phyloP scores from a whole-genome alignment of 2,113 vertebrate species.

The Ia io region DNA sequence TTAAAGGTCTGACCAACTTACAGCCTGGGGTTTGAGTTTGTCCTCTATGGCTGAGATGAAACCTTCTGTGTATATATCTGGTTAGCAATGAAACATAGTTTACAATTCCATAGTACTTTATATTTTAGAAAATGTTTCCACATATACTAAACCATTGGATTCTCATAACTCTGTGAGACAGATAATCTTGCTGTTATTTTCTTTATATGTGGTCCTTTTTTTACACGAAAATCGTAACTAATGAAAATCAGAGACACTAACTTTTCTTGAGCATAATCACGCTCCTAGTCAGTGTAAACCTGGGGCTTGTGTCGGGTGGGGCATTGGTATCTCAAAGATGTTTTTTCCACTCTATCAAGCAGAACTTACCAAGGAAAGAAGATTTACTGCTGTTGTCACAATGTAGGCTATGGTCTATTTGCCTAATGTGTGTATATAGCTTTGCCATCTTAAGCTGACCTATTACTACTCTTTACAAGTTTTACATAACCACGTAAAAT shows the following conservation, averaged over 20 bases:
- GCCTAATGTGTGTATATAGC: neutral
- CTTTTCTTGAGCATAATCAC: neutral
- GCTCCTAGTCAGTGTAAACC: neutral
- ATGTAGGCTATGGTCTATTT: neutral
- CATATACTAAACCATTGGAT: neutral
- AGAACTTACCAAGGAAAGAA: neutral
- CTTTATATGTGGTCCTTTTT: neutral
- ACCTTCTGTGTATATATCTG: neutral
- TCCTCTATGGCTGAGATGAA: neutral
- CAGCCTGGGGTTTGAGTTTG: neutral
- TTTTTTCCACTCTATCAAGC: neutral
- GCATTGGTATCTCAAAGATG: neutral
- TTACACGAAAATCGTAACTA: neutral
- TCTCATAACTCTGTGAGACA: neutral
- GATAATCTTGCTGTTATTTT: neutral
- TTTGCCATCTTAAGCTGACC: neutral
- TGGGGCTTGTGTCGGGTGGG: neutral
- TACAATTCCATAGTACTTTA: neutral
- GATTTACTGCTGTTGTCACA: neutral
- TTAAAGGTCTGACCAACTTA: neutral
- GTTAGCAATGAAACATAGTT: neutral
- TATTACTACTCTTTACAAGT: neutral
- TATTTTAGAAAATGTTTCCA: neutral
- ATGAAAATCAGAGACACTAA: neutral
- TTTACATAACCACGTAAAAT: neutral